Base-by-base conservation (phyloP, 2,797 vertebrate species). In the Jordanella pulchra region DNA sequence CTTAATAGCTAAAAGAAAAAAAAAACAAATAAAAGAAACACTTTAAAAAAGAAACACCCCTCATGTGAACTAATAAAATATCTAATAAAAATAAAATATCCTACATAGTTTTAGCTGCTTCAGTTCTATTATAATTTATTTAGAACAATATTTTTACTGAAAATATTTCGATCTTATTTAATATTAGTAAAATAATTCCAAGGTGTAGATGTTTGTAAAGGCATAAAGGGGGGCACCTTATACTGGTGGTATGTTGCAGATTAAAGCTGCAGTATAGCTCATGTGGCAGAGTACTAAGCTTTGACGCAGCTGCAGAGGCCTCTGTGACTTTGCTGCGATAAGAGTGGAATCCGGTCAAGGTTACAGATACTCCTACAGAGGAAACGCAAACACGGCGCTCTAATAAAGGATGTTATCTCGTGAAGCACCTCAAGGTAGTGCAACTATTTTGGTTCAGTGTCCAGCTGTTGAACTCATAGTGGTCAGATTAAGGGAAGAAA, bases 291-390 rank as follows among this genome's bases (percentile, higher is more conserved):
- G 79, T 80, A 60, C 18, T 4, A 44, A 75, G 69, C 78, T 66
- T 78, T 70, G 76, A 80, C 50, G 54, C 78, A 81, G 81, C 82
- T 50, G 75, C 78, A 77, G 76, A 69, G 77, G 89, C 89, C 85
- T 86, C 86, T 82, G 67, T 68, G 78, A 86, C 85, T 86, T 77
- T 79, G 81, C 85, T 78, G 78, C 51, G 87, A 93, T 91, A 92
- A 88, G 76, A 69, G 64, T 80, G 80, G 87, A 90, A 91, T 90
- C 85, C 77, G 86, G 84, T 92, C 92, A 94, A 93, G 93, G 90
- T 93, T 85, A 86, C 79, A 71, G 70, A 83, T 80, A 75, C 84
- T 89, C 86, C 82, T 85, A 76, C 82, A 84, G 71, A 87, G 79
- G 78, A 90, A 90, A 80, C 72, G 81, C 90, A 89, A 90, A 89